These are phyloP conservation scores for Lagodon rhomboides DNA, from an alignment of 2,797 vertebrate genomes.

Conservation along the genomic window DNA sequence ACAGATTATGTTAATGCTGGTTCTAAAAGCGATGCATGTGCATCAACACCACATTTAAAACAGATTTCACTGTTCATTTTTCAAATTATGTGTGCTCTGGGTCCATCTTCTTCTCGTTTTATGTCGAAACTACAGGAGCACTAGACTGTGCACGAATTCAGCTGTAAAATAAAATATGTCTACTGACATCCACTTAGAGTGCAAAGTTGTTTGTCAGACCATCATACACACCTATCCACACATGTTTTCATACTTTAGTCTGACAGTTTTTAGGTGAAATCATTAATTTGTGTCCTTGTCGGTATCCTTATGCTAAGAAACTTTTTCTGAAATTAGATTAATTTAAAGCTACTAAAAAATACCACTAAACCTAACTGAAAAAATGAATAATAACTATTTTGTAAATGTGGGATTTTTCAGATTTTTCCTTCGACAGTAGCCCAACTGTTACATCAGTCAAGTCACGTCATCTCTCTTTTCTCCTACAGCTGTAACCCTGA, in stretches of 20 bases:
- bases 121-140: neutral
- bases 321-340: neutral
- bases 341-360: too few species aligned
- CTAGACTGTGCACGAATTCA: neutral
- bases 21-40: neutral
- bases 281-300: neutral
- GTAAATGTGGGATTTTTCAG: neutral
- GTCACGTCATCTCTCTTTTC: neutral
- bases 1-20: neutral
- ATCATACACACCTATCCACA: neutral
- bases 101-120: neutral
- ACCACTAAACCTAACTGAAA: neutral
- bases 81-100: neutral
- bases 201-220: neutral
- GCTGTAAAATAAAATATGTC: neutral
- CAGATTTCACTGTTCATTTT: neutral
- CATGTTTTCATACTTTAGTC: neutral
- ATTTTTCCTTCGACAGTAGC: neutral
- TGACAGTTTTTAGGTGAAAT: neutral
- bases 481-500: conserved; percentile 8
- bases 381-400: neutral
- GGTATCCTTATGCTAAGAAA: neutral
- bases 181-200: neutral
- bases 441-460: neutral
- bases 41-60: neutral